These are phyloP conservation scores for Drosophila fungiperda DNA, from an alignment of 2,888 invertebrate genomes.

Conservation along the genomic window DNA sequence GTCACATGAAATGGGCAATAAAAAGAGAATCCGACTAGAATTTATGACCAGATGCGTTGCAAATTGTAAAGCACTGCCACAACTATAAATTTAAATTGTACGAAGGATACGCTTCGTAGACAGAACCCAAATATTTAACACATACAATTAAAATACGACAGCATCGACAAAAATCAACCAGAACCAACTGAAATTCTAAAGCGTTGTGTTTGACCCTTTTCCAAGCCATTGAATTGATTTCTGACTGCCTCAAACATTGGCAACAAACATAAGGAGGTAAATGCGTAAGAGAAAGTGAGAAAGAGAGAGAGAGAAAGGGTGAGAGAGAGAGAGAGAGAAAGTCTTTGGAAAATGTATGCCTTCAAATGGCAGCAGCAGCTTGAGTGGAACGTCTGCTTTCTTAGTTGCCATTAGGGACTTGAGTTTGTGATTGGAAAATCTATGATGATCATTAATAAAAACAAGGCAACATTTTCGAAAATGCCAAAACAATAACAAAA, in stretches of 20 bases:
- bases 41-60: conserved; percentile 54
- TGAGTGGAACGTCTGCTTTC: conserved; percentile 16
- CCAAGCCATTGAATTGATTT: conserved; percentile 75
- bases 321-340: conserved; percentile 4
- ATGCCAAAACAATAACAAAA: conserved; percentile 61
- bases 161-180: conserved; percentile 48
- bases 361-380: conserved; percentile 25
- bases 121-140: conserved; percentile 67
- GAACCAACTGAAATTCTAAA: conserved; percentile 37
- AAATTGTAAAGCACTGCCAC: conserved; percentile 40
- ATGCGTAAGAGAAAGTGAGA: conserved; percentile 1
- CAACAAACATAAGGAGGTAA: conserved; percentile 14
- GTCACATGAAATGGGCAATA: conserved; percentile 29
- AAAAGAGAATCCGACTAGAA: conserved; percentile 36
- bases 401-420: conserved; percentile 40
- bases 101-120: conserved; percentile 8
- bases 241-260: conserved; percentile 26
- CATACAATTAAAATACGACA: conserved; percentile 74
- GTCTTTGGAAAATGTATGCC: conserved; percentile 23
- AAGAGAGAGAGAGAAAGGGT: neutral
- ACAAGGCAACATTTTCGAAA: conserved; percentile 55
- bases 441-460: conserved; percentile 76
- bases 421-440: conserved; percentile 73
- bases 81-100: conserved; percentile 66
- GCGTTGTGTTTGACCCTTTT: conserved; percentile 68